Conservation (phyloP, 2,888 invertebrate species). For the Chloroclysta siterata region DNA sequence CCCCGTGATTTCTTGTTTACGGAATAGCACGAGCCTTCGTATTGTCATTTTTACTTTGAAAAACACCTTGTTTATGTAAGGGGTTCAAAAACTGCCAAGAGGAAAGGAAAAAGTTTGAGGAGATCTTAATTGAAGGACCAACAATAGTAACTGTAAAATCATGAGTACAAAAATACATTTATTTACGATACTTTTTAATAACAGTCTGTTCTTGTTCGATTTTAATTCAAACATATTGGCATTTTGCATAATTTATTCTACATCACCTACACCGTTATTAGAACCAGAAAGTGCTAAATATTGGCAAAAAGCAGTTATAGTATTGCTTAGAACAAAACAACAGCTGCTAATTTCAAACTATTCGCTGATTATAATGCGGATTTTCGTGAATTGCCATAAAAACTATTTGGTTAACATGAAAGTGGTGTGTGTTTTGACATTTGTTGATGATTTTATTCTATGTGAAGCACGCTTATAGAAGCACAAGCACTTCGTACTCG, state of each 20-base stretch:
- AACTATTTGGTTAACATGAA: too few species aligned
- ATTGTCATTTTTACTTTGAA: too few species aligned
- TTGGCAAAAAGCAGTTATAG: not conserved
- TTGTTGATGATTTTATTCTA: not conserved
- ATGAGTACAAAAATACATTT: constrained; percentile 31
- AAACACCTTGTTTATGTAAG: too few species aligned
- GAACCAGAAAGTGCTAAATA: not conserved
- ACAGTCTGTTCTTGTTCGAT: constrained; percentile 20
- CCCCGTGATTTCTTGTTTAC: too few species aligned
- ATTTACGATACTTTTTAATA: constrained; percentile 26
- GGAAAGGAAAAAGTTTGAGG: too few species aligned
- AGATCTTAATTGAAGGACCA: too few species aligned
- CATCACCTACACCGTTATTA: constrained; percentile 7
- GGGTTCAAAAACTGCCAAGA: too few species aligned
- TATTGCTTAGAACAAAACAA: not conserved
- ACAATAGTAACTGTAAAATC: too few species aligned
- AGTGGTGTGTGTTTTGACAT: not conserved
- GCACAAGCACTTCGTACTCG: constrained; percentile 89
- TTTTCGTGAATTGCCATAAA: not conserved
- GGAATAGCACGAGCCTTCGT: too few species aligned
- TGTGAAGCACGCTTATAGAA: constrained; percentile 54
- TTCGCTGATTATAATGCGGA: not conserved
- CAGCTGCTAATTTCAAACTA: not conserved
- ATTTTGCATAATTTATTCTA: constrained; percentile 20
- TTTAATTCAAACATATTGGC: constrained; percentile 18